phyloP scores from a whole-genome alignment of 2,113 vertebrate species.

The Ceuthmochares aereus region DNA sequence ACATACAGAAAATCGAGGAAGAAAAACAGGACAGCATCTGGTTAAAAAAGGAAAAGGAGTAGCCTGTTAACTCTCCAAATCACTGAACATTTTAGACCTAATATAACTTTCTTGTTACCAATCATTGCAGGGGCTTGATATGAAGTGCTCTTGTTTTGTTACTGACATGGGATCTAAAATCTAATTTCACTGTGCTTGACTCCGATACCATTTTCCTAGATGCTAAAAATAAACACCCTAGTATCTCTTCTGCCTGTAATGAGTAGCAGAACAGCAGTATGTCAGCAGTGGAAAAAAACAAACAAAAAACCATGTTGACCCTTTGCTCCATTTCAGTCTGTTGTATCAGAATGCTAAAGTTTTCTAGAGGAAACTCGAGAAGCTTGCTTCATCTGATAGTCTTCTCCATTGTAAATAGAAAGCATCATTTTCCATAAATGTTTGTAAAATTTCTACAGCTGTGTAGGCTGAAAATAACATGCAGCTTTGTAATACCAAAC shows the following conservation, averaged over 20 bases:
- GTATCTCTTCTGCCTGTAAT: not conserved
- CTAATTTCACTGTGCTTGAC: not conserved
- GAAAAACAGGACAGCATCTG: not conserved
- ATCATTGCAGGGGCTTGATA: not conserved
- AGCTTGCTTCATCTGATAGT: rapidly evolving
- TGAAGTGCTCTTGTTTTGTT: not conserved
- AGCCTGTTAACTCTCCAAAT: not conserved
- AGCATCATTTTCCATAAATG: not conserved
- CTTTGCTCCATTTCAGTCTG: not conserved
- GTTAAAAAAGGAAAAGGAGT: not conserved
- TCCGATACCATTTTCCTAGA: not conserved
- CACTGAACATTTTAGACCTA: not conserved
- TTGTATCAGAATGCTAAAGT: not conserved
- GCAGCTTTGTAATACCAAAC: not conserved
- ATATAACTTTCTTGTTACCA: not conserved
- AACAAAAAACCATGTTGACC: not conserved
- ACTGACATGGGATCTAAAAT: not conserved
- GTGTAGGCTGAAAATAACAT: not conserved
- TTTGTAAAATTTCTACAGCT: not conserved
- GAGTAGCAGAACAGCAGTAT: not conserved
- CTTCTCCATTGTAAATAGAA: not conserved
- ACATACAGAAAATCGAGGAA: not conserved
- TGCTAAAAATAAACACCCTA: not conserved
- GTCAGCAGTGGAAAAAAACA: not conserved
- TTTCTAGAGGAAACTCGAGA: not conserved